Evolutionary conservation across 92 coral and sea anemone species (phyloP), one percentile per base, ranked within the genome.

Genomic region (Palythoa heliodiscus): DNA sequence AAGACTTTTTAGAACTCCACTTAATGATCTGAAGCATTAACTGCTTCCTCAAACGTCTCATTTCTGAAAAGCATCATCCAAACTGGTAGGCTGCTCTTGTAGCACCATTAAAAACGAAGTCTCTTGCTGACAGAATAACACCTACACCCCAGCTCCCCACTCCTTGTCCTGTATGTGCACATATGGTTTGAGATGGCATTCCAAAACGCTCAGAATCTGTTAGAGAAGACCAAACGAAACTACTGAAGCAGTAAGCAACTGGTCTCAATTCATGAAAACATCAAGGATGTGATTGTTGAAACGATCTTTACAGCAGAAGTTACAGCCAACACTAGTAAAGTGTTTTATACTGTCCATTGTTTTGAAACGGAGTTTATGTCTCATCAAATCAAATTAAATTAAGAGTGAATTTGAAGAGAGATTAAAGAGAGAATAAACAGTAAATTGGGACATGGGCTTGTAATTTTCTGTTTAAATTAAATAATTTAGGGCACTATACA

Each of bases 71-170:
- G 5, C 68, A 39, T 89, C 93, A 90, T 19, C 19, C 38, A 54
- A 86, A 86, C 15, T 86, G 37, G 48, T n/a, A 25, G 8, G 7
- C 38, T 6, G 58, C 40, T 7, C 11, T 22, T 9, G 86, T 55
- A 19, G 64, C 19, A 1, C 87, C 87, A 1, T 43, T 40, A 15
- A 11, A 71, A 47, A 85, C 57, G 50, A 91, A 69, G 61, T 91
- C 94, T 52, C 89, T 88, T 1, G 94, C 90, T 37, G 91, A 86
- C 58, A 91, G 77, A 20, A 91, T 88, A 9, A 91, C 90, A 2
- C 93, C 93, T 14, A 91, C 82, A 12, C 89, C 91, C 85, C 93
- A 91, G 58, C 91, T 91, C 3, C 87, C 94, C 38, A 73, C 50
- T 48, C 94, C 91, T 25, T 78, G 89, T 0, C 90, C 87, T 5